A percentile compares a stretch with the other conserved stretches of the same genome.
Evolutionary conservation across 2,113 vertebrate genomes (phyloP).

Genomic region (Onychorhynchus coronatus): DNA sequence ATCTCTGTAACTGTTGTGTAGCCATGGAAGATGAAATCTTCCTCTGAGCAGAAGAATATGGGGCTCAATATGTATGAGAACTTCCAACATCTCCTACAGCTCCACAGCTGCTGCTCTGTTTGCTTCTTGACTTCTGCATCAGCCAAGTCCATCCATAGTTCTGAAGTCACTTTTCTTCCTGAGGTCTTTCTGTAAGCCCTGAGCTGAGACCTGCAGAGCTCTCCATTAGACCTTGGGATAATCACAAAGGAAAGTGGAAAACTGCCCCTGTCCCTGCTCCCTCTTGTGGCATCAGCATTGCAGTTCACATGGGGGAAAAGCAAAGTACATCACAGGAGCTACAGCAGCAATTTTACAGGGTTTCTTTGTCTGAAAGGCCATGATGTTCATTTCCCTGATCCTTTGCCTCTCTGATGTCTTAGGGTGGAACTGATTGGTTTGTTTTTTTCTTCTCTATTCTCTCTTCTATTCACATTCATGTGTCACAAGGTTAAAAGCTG

Average conservation of each 20-base stretch:
- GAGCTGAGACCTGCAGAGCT: not conserved
- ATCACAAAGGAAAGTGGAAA: not conserved
- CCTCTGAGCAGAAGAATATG: not conserved
- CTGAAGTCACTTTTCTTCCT: not conserved
- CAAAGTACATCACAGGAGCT: not conserved
- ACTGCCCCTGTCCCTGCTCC: not conserved
- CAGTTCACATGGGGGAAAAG: not conserved
- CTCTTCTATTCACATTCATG: not conserved
- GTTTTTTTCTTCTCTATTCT: not conserved
- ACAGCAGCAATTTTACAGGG: not conserved
- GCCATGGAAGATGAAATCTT: not conserved
- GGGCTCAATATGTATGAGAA: not conserved
- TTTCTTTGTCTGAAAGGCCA: not conserved
- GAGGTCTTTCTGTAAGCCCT: not conserved
- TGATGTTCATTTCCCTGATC: not conserved
- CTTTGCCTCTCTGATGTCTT: not conserved
- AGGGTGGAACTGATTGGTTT: not conserved
- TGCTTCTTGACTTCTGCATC: not conserved
- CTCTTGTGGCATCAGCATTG: not conserved
- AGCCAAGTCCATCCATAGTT: not conserved
- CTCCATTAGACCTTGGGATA: not conserved
- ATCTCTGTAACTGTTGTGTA: not conserved
- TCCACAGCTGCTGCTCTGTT: not conserved
- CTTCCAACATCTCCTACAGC: not conserved
- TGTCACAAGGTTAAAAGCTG: not conserved